These are phyloP conservation scores for Chouioia cunea DNA, from an alignment of 2,888 invertebrate species.

Conservation along the genomic window DNA sequence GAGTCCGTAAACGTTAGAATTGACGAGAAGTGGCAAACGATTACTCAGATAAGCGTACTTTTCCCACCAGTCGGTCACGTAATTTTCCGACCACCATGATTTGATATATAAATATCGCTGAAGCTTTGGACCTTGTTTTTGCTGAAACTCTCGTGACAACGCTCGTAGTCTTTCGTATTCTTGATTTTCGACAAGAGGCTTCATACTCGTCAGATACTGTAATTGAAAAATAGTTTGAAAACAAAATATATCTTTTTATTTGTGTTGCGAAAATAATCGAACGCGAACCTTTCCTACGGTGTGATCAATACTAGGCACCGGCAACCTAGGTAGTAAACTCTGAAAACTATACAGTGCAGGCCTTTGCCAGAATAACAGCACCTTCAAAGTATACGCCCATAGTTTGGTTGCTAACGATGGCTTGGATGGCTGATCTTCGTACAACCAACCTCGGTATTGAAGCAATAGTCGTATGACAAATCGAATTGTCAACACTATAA, in stretches of 20 bases:
- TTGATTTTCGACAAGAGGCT: slow-evolving; percentile 87
- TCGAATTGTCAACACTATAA: slow-evolving; percentile 86
- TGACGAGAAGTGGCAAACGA: slow-evolving; percentile 95
- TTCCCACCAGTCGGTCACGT: slow-evolving; percentile 99
- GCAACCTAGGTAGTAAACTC: slow-evolving; percentile 93
- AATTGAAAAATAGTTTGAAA: slow-evolving; percentile 57
- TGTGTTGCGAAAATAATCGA: not conserved
- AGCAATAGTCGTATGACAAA: slow-evolving; percentile 90
- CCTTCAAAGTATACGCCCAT: slow-evolving; percentile 86
- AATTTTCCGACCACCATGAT: slow-evolving; percentile 95
- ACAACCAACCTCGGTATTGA: slow-evolving; percentile 99
- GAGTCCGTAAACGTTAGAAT: slow-evolving; percentile 98
- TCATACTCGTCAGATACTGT: slow-evolving; percentile 93
- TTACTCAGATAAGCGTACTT: slow-evolving; percentile 98
- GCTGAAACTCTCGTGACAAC: slow-evolving; percentile 87
- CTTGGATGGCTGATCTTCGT: slow-evolving; percentile 87
- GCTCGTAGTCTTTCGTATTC: slow-evolving; percentile 86
- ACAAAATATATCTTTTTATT: no score
- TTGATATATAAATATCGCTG: slow-evolving; percentile 97
- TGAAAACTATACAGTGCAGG: slow-evolving; percentile 97
- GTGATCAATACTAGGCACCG: slow-evolving; percentile 87
- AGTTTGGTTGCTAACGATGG: slow-evolving; percentile 78
- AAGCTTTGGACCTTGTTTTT: slow-evolving; percentile 89
- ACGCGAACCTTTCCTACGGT: slow-evolving; percentile 84
- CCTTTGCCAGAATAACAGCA: slow-evolving; percentile 90